A percentile compares a stretch with the other conserved stretches of the same genome.
Evolutionary conservation across 1,140 invertebrate genomes (phyloP).

Genomic region (Drosophila seguyi): DNA sequence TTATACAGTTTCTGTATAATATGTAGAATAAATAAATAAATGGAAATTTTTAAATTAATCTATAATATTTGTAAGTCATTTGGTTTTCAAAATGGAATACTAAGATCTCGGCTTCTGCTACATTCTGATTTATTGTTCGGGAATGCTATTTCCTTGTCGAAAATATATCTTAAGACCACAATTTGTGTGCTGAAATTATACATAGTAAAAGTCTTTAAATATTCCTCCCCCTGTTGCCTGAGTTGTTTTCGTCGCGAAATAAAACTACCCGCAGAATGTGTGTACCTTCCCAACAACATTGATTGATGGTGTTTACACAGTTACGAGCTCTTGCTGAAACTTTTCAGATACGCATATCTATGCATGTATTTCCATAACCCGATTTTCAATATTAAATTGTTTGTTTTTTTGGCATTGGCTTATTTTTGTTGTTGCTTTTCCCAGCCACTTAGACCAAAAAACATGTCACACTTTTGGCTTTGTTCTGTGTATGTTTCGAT

Average conservation of each 20-base stretch:
- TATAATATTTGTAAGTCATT: no score
- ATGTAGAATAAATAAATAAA: no score
- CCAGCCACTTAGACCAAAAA: constrained; percentile 49
- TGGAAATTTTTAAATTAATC: no score
- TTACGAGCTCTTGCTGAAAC: constrained; percentile 30
- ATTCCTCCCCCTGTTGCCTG: neutral
- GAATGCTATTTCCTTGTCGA: neutral
- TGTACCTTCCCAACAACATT: constrained; percentile 35
- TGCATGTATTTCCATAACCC: constrained; percentile 63
- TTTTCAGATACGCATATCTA: constrained; percentile 28
- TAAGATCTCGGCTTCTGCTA: no score
- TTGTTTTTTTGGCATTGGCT: constrained; percentile 64
- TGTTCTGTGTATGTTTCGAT: constrained; percentile 30
- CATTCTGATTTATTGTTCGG: neutral
- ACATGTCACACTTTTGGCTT: constrained; percentile 56
- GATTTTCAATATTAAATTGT: constrained; percentile 77
- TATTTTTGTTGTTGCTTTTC: constrained; percentile 24
- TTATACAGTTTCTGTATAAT: no score
- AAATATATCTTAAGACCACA: neutral
- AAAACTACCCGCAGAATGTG: constrained; percentile 39
- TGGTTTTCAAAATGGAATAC: no score
- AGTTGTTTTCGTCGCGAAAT: constrained; percentile 22
- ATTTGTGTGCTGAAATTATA: neutral
- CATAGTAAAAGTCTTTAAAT: constrained; percentile 1
- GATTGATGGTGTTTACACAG: constrained; percentile 45